Base-by-base conservation (phyloP, 2,113 vertebrate genomes). In the Pungitius pungitius region DNA sequence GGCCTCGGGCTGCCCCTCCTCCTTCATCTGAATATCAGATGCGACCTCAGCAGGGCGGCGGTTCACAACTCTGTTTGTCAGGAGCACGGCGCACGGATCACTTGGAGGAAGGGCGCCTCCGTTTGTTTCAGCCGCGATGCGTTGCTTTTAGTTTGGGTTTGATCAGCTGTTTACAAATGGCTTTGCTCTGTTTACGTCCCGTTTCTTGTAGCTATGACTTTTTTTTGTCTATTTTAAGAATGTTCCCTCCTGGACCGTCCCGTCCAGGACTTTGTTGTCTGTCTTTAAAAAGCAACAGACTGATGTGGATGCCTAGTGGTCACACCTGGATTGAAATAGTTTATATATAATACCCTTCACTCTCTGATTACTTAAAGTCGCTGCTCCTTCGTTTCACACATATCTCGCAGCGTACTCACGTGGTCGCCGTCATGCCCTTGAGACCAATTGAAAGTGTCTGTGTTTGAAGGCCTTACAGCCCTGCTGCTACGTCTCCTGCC, bases 371-470 rank as follows among this genome's bases (percentile, higher is more conserved):
- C 3, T 22, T 15, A 39, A 40, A 4, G 40, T 17, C n/a, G 20
- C 55, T 6, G 1, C 26, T 22, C 24, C 52, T 61, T 61, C 27
- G 45, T 18, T 37, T 65, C n/a, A 20, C 2, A 13, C 67, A 30
- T n/a, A n/a, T 63, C 47, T 24, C 69, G 8, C 59, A 26, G 14
- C 13, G 20, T 79, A 62, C 56, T 61, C 51, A 63, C 8, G 20
- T 74, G 35, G 78, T 56, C 74, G 60, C 68, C 67, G 51, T 18
- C 17, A 47, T 40, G 27, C 82, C 60, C 54, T 33, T 43, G 81
- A 63, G 42, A 59, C 43, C 45, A 69, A 54, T 75, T 78, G 27
- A 57, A 70, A 45, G 5, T 62, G 27, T 68, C 20, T 65, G 22
- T 20, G 17, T 40, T 51, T 35, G 7, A 35, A 35, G 57, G 5